Base-by-base conservation (phyloP, 1,140 invertebrate genomes). In the Trichoplusia ni region DNA sequence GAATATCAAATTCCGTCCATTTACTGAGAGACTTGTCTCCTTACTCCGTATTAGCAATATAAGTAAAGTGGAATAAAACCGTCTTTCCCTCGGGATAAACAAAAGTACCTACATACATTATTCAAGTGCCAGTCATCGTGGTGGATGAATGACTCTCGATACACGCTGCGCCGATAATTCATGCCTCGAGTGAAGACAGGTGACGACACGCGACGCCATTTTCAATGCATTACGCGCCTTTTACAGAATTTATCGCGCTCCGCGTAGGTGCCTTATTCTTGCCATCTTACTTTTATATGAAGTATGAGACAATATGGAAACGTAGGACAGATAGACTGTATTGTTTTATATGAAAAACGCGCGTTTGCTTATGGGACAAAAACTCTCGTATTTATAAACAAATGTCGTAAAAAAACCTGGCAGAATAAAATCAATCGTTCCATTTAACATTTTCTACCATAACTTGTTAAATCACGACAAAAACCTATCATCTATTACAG, bases 71-170 rank as follows among this genome's bases (percentile, higher is more conserved):
- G 25, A 37, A 14, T 13, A 38, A 38, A 14, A 49, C 29, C 8
- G 27, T 49, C 18, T 33, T 11, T 31, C 27, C 9, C 27, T 9
- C 27, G 29, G 3, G 13, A 18, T 8, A 23, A 53, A 53, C 33
- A 53, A 53, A 31, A 23, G 33, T 21, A 23, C n/a, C n/a, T n/a
- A n/a, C 18, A 53, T 9, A 46, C 31, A 53, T 53, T 53, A 33
- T 53, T 53, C 27, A 37, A 53, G 31, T 53, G 31, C 29, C 49
- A 31, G 29, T 53, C 49, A 53, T 13, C n/a, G 49, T 25, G 6
- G 27, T 49, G 49, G n/a, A 53, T 53, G 31, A 53, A 53, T 33
- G 49, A 53, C 49, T 49, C 14, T 38, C 35, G 33, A 54, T 38
- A 54, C 51, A 25, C 11, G 51, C 13, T 19, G 21, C 35, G 33